A percentile compares a stretch with the other conserved stretches of the same genome.
These are phyloP conservation scores for Neoascia interrupta DNA, from an alignment of 2,888 invertebrate genomes.

Conservation along the genomic window DNA sequence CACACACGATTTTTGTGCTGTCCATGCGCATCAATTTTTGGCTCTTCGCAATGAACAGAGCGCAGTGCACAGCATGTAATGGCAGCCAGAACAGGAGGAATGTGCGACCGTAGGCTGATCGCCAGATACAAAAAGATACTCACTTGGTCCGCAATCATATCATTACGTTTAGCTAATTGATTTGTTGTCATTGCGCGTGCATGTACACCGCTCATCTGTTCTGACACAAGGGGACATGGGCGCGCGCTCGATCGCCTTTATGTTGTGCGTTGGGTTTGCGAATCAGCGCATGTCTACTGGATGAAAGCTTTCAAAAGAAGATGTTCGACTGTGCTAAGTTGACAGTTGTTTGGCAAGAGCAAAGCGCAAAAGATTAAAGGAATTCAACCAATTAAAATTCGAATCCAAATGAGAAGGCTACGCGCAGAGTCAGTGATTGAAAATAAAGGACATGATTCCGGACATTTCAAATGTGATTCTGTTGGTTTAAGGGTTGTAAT, in stretches of 20 bases:
- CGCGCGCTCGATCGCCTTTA: conserved; percentile 22
- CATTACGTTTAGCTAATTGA: conserved; percentile 70
- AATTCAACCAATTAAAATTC: conserved; percentile 60
- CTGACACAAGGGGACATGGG: conserved; percentile 20
- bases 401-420: conserved; percentile 56
- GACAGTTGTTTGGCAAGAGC: conserved; percentile 64
- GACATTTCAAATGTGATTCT: too few species aligned
- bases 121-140: conserved; percentile 38
- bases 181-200: conserved; percentile 64
- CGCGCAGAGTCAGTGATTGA: conserved; percentile 48
- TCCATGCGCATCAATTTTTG: conserved; percentile 57
- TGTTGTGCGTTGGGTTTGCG: conserved; percentile 43
- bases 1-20: conserved; percentile 39
- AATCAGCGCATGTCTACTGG: neutral
- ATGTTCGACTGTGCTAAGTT: conserved; percentile 59
- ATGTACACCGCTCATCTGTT: conserved; percentile 20
- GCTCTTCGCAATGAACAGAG: conserved; percentile 44
- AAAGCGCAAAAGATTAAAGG: conserved; percentile 60
- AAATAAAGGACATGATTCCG: too few species aligned
- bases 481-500: too few species aligned
- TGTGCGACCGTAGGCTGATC: conserved; percentile 30
- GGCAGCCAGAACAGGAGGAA: neutral
- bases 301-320: conserved; percentile 68
- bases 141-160: conserved; percentile 56
- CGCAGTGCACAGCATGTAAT: conserved; percentile 4